Evolutionary conservation across 2,888 invertebrate species (phyloP).

Genomic region (Torymus texanus): DNA sequence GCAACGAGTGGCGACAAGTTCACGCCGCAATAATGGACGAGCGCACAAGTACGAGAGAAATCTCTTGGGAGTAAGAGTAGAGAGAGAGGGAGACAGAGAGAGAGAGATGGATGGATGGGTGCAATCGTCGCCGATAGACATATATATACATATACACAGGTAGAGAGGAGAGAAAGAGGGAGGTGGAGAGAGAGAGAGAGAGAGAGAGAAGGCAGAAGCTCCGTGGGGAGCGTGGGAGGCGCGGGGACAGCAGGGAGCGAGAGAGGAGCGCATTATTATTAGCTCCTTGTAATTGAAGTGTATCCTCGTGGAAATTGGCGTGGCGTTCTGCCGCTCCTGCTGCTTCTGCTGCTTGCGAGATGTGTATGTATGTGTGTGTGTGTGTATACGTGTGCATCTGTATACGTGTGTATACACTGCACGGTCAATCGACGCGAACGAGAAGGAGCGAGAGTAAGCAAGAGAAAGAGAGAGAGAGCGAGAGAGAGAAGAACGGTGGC

Average conservation of each 20-base stretch:
- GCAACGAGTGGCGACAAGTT: slow-evolving; percentile 17
- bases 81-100: neutral
- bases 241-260: neutral
- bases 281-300: slow-evolving; percentile 43
- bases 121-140: neutral
- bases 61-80: neutral
- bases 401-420: neutral
- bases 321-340: slow-evolving; percentile 14
- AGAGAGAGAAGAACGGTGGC: slow-evolving; percentile 50
- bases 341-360: no score
- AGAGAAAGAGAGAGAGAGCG: slow-evolving; percentile 26
- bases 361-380: neutral
- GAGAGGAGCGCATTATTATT: slow-evolving; percentile 7
- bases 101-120: neutral
- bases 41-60: neutral
- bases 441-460: neutral
- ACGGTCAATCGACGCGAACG: slow-evolving; percentile 26
- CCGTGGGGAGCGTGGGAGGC: no score
- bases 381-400: neutral
- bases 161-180: neutral
- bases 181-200: neutral
- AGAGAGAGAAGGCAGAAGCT: neutral
- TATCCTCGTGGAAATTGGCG: slow-evolving; percentile 40
- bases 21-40: slow-evolving; percentile 18
- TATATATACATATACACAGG: neutral